A percentile compares a stretch with the other conserved stretches of the same genome.
These are phyloP conservation scores for Adineta ricciae DNA, from an alignment of 2,888 invertebrate genomes.

Conservation along the genomic window DNA sequence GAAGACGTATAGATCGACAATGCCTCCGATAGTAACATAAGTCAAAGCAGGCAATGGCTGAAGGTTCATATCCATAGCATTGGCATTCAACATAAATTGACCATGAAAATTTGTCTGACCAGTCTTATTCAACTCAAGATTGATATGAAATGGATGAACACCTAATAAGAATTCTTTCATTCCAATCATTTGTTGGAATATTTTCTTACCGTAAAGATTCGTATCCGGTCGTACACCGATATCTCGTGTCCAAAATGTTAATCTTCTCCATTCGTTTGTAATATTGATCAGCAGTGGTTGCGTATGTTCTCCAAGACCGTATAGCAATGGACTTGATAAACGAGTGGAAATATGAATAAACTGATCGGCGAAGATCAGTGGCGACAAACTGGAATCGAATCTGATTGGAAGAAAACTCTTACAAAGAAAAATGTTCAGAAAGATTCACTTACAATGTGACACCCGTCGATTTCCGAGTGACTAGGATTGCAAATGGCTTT, in stretches of 20 bases:
- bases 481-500: conserved; percentile 24
- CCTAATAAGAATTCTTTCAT: neutral
- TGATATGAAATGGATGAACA: conserved; percentile 20
- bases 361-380: conserved; percentile 65
- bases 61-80: conserved; percentile 62
- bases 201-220: conserved; percentile 22
- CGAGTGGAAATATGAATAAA: conserved; percentile 61
- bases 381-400: conserved; percentile 61
- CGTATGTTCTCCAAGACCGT: conserved; percentile 66
- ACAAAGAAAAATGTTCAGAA: no score
- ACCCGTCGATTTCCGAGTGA: conserved; percentile 28
- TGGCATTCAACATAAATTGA: conserved; percentile 38
- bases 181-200: no score
- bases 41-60: conserved; percentile 51
- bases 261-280: neutral
- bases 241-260: no score
- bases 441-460: neutral
- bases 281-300: conserved; percentile 51
- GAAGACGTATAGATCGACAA: conserved; percentile 39
- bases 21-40: conserved; percentile 39
- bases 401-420: neutral
- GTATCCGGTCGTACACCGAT: neutral
- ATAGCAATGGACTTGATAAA: conserved; percentile 59
- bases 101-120: neutral
- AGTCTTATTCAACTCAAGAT: neutral